Evolutionary conservation across 2,797 vertebrate genomes (phyloP), one percentile per base, ranked within the genome.

Genomic region (Emys orbicularis): DNA sequence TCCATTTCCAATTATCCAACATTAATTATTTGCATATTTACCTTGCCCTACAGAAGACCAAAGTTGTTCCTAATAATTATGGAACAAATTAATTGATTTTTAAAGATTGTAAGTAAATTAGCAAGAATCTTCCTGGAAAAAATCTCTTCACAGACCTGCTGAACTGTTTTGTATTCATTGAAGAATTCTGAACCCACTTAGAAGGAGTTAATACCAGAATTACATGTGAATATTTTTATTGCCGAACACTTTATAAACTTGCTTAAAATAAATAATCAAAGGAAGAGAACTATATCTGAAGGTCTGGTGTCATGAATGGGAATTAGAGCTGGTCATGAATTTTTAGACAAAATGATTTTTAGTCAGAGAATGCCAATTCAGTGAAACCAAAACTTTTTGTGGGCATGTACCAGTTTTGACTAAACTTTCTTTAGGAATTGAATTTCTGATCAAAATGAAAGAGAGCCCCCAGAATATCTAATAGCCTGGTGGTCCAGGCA

Each of bases 91-190:
- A 96, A 93, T 97, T 96, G 50, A 77, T 68, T 95, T 49, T 97
- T 90, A 31, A 92, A 76, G 90, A 88, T 90, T 93, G 90, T 92
- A 96, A 95, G 93, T 90, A 95, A 91, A 92, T 94, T 81, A 82
- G 49, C 11, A 92, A 92, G 5, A 21, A 81, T 88, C 11, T 92
- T 91, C 15, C 13, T 4, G 15, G 6, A 1, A 3, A 34, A 12
- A 65, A 83, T 44, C 2, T 44, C 49, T 56, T 27, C 44, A 10
- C 53, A 95, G 76, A 90, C 61, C 6, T 52, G 11, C 87, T 90
- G 76, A 97, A 92, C 3, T 88, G 3, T 72, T 95, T 94, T 29
- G 50, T 65, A 84, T 79, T 91, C 50, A 86, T 34, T 93, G 44
- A 81, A 6, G 72, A 86, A 81, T 91, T 92, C 18, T 89, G 41